These are phyloP conservation scores for Entomyzon cyanotis DNA, from an alignment of 2,113 vertebrate species.

Conservation along the genomic window DNA sequence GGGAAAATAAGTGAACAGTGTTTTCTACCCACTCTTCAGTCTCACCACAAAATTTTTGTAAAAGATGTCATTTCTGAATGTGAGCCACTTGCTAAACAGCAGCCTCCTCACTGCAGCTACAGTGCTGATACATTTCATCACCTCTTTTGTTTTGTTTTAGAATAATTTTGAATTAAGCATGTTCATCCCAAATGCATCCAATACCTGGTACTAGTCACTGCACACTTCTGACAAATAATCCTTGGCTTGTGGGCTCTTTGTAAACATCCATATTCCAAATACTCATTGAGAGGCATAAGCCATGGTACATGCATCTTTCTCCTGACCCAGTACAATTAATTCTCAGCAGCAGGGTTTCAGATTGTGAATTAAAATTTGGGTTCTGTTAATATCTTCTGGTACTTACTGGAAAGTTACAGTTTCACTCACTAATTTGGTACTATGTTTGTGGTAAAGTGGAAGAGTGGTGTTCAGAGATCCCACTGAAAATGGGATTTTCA, in stretches of 20 bases:
- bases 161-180: background rate
- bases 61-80: fast-evolving
- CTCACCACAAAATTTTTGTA: background rate
- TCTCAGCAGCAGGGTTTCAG: background rate
- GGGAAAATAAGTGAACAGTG: slow-evolving; percentile 1
- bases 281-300: background rate
- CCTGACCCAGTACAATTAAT: background rate
- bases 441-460: background rate
- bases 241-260: background rate
- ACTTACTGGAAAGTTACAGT: background rate
- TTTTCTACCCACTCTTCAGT: slow-evolving; percentile 39
- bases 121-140: background rate
- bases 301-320: background rate
- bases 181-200: background rate
- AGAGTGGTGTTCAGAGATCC: background rate
- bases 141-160: background rate
- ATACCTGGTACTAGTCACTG: background rate
- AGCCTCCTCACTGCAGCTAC: background rate
- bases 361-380: background rate
- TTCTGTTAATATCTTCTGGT: background rate
- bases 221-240: background rate
- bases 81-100: background rate
- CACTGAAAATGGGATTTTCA: background rate
- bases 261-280: background rate
- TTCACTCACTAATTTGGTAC: background rate